phyloP scores from a whole-genome alignment of 2,113 vertebrate species.

The Scomber colias region DNA sequence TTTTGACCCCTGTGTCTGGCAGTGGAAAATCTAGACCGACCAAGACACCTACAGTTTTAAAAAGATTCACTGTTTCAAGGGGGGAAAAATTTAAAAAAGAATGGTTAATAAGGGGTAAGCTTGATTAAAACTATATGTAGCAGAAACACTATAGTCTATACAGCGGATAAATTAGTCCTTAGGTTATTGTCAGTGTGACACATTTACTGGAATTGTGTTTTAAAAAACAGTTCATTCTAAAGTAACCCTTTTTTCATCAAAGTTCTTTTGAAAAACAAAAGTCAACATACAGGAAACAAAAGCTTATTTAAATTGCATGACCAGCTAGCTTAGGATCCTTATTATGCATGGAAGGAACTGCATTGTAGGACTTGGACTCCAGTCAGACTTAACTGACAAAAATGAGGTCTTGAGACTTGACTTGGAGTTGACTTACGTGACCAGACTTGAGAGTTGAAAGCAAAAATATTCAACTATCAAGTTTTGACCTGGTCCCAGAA shows the following conservation, averaged over 20 bases:
- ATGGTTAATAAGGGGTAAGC: no score
- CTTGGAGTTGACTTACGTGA: no score
- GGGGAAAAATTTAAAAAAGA: neutral
- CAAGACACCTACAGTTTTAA: neutral
- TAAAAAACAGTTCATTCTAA: no score
- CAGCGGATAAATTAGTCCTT: no score
- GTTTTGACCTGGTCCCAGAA: neutral
- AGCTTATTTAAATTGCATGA: neutral
- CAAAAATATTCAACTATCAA: neutral
- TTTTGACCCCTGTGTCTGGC: neutral
- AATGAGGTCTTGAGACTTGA: neutral
- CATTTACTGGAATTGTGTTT: no score
- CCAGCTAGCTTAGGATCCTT: neutral
- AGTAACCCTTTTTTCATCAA: no score
- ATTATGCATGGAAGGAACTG: neutral
- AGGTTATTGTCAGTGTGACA: no score
- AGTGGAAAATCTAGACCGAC: no score
- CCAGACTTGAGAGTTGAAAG: neutral
- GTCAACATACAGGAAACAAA: neutral
- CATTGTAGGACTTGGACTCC: neutral
- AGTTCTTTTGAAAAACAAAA: neutral
- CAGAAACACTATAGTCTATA: no score
- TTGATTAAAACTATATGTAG: no score
- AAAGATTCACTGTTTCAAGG: neutral
- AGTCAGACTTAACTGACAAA: neutral